phyloP scores from a whole-genome alignment of 2,797 vertebrate genomes.

The Onychomys arenicola region DNA sequence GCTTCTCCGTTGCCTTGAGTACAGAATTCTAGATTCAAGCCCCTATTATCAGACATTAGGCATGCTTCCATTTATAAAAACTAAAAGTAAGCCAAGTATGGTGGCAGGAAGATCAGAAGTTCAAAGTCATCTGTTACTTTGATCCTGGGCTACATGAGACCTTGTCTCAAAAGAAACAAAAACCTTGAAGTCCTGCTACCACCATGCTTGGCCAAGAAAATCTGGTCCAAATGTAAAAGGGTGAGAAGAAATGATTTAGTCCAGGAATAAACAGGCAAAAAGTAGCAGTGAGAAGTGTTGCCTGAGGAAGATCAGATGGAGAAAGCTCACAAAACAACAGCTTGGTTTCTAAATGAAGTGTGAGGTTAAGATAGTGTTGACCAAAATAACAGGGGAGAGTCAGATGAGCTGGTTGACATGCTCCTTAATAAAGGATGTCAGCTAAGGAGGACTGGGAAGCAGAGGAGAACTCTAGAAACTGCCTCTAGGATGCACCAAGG shows the following conservation, averaged over 20 bases:
- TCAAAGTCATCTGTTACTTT: neutral
- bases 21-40: conserved; percentile 15
- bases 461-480: neutral
- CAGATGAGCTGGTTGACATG: neutral
- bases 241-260: neutral
- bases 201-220: neutral
- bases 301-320: neutral
- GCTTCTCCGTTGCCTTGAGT: neutral
- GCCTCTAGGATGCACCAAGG: neutral
- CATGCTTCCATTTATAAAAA: neutral
- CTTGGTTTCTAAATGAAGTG: neutral
- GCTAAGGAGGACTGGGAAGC: neutral
- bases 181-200: neutral
- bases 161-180: neutral
- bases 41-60: neutral
- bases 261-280: neutral
- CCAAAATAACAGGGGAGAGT: neutral
- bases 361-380: neutral
- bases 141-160: neutral
- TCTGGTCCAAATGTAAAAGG: neutral
- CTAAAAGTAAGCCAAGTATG: neutral
- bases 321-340: neutral
- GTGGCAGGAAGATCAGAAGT: neutral
- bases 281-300: neutral
- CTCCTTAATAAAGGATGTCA: neutral